phyloP scores from a whole-genome alignment of 2,888 invertebrate species.

The Prosapia bicincta region DNA sequence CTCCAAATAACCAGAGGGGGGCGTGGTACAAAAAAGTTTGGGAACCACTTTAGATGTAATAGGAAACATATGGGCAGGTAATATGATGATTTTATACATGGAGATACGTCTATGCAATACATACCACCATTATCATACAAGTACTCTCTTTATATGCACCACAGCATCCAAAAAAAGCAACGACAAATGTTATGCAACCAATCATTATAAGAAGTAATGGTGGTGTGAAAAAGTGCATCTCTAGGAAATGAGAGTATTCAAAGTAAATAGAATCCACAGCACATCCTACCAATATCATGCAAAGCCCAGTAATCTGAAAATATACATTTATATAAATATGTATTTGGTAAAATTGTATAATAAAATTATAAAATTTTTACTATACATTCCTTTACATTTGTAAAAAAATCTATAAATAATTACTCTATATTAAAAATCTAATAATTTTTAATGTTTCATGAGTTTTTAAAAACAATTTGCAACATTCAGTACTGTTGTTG shows the following conservation, averaged over 20 bases:
- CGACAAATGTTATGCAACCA: slow-evolving; percentile 42
- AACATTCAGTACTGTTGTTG: too few relatives aligned
- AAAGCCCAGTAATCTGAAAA: slow-evolving; percentile 32
- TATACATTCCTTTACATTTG: background rate
- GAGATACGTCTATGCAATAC: too few relatives aligned
- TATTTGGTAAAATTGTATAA: too few relatives aligned
- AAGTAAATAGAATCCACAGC: slow-evolving; percentile 33
- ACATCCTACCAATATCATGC: slow-evolving; percentile 35
- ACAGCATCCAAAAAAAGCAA: slow-evolving; percentile 50
- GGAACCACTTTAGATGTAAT: too few relatives aligned
- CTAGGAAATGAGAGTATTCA: slow-evolving; percentile 35
- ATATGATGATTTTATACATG: too few relatives aligned
- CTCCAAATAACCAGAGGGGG: too few relatives aligned
- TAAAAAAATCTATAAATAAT: background rate
- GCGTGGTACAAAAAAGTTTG: too few relatives aligned
- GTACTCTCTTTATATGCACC: slow-evolving; percentile 49
- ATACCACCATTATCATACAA: slow-evolving; percentile 48
- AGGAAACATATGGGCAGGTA: too few relatives aligned
- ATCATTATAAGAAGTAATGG: slow-evolving; percentile 35
- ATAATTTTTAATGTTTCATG: background rate
- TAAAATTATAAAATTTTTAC: background rate
- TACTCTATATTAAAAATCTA: background rate
- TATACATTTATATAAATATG: background rate
- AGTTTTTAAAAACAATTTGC: too few relatives aligned
- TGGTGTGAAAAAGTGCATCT: slow-evolving; percentile 34